phyloP scores from a whole-genome alignment of 2,888 invertebrate species.

The Xestia xanthographa region DNA sequence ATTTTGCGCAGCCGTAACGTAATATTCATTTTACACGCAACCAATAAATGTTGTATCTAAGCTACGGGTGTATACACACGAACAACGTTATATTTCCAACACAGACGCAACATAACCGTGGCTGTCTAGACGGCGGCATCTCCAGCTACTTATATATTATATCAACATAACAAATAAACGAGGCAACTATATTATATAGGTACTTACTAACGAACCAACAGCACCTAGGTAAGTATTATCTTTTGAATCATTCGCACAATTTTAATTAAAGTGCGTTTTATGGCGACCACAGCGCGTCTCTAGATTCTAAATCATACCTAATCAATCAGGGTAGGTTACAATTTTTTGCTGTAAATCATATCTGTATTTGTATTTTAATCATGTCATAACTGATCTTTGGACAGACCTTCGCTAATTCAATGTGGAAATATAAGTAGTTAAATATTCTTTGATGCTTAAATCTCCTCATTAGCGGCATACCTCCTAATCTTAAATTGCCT shows the following conservation, averaged over 20 bases:
- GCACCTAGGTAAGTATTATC: constrained; percentile 20
- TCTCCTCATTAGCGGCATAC: constrained; percentile 26
- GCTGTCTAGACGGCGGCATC: constrained; percentile 69
- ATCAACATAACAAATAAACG: constrained; percentile 51
- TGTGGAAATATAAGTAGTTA: constrained; percentile 12
- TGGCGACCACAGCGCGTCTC: constrained; percentile 15
- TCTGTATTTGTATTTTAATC: neutral
- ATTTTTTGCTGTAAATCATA: constrained; percentile 29
- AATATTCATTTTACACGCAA: constrained; percentile 78
- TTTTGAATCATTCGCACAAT: constrained; percentile 27
- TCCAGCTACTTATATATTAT: constrained; percentile 50
- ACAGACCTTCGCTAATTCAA: neutral
- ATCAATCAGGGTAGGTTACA: constrained; percentile 8
- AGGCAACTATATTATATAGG: constrained; percentile 36
- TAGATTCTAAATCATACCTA: constrained; percentile 3
- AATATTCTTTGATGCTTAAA: constrained; percentile 1
- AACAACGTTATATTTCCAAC: constrained; percentile 48
- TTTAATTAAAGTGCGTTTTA: constrained; percentile 42
- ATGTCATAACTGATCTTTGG: constrained; percentile 8
- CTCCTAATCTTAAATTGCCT: constrained; percentile 9
- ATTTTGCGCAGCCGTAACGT: constrained; percentile 81
- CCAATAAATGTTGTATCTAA: constrained; percentile 69
- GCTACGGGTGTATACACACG: constrained; percentile 53
- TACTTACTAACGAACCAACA: constrained; percentile 24
- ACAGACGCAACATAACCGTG: constrained; percentile 60